Percentiles rank a stretch among this genome's conserved stretches.
Evolutionary conservation across 2,113 vertebrate species (phyloP).

Genomic region (Thamnophis sirtalis): DNA sequence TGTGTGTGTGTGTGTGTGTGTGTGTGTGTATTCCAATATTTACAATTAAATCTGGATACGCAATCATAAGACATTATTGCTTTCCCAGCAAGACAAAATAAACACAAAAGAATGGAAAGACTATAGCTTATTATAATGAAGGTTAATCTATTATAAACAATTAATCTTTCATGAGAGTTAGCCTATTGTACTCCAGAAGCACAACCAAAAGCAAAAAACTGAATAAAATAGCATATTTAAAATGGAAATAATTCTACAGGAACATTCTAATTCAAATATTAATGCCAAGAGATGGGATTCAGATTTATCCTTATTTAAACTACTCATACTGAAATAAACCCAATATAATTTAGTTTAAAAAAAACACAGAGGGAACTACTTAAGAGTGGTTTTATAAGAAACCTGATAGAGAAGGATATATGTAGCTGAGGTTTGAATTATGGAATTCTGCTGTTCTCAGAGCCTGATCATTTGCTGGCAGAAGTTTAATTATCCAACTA

Average conservation of each 20-base stretch:
- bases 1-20: no score
- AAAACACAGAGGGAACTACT: neutral
- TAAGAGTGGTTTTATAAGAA: neutral
- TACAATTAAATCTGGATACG: neutral
- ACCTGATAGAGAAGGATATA: neutral
- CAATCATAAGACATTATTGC: neutral
- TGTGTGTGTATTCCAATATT: neutral
- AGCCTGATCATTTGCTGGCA: neutral
- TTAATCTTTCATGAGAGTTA: neutral
- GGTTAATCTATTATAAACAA: neutral
- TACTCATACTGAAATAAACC: neutral
- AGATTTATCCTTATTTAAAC: neutral
- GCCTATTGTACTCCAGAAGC: neutral
- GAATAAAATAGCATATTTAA: neutral
- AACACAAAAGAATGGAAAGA: neutral
- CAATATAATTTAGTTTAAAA: neutral
- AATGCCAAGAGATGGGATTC: neutral
- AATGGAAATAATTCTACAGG: neutral
- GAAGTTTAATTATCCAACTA: neutral
- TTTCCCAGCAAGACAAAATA: neutral
- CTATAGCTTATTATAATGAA: neutral
- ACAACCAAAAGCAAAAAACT: neutral
- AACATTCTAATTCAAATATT: neutral
- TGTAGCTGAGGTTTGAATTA: neutral
- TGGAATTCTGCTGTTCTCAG: neutral